phyloP scores from a whole-genome alignment of 1,140 invertebrate genomes.

The Rhynchophorus ferrugineus region DNA sequence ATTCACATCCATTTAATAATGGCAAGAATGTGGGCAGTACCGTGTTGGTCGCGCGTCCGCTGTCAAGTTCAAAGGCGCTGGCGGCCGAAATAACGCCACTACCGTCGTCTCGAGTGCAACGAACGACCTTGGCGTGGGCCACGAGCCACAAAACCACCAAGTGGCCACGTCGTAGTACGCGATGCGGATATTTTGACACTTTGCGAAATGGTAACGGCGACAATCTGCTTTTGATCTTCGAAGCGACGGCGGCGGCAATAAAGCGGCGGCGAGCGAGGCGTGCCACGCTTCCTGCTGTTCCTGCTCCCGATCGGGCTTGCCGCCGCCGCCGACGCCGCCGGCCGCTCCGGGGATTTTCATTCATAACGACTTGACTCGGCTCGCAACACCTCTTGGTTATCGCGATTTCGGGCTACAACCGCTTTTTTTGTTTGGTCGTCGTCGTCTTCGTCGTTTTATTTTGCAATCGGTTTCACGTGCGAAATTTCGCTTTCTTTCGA shows the following conservation, averaged over 20 bases:
- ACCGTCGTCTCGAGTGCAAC: conserved; percentile 11
- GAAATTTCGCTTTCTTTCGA: background rate
- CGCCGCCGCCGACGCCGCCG: conserved; percentile 18
- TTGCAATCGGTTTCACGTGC: background rate
- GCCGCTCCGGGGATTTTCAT: conserved; percentile 21
- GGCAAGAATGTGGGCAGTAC: no score
- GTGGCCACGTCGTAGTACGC: conserved; percentile 20
- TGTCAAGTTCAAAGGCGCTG: no score
- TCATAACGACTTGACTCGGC: conserved; percentile 19
- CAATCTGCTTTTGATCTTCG: conserved; percentile 21
- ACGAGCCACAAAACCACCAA: background rate
- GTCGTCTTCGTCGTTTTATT: background rate
- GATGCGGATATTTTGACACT: conserved; percentile 23
- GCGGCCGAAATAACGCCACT: no score
- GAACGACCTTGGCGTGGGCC: conserved; percentile 18
- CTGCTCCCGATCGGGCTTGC: conserved; percentile 4
- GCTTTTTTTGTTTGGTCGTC: conserved; percentile 1
- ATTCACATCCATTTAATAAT: no score
- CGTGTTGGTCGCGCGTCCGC: no score
- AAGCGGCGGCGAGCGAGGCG: conserved; percentile 14
- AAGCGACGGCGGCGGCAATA: conserved; percentile 38
- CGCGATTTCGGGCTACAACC: conserved; percentile 4
- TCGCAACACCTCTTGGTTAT: conserved; percentile 12
- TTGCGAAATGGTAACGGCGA: conserved; percentile 20
- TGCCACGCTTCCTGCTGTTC: conserved; percentile 13